Percentiles rank a stretch among this genome's conserved stretches.
These are phyloP conservation scores for Eurytoma adleriae DNA, from an alignment of 2,888 invertebrate genomes.

Conservation along the genomic window DNA sequence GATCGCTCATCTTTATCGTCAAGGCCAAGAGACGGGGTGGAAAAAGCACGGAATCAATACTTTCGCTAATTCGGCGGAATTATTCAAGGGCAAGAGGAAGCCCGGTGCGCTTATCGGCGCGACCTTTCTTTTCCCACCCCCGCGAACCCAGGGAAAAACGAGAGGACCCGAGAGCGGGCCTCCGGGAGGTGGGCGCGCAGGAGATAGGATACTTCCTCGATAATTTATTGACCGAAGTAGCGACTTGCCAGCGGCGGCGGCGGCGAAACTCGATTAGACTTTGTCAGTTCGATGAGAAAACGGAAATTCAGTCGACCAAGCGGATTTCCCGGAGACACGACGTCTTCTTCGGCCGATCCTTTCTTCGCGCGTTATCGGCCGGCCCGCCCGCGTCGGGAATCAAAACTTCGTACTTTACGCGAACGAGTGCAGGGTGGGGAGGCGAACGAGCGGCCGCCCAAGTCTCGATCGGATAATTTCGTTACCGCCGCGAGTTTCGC, in stretches of 20 bases:
- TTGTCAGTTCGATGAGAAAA: slow-evolving; percentile 65
- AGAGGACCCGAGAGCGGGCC: slow-evolving; percentile 1
- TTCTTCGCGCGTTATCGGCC: neutral
- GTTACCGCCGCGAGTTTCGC: slow-evolving; percentile 25
- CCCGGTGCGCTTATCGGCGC: neutral
- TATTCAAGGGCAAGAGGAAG: slow-evolving; percentile 40
- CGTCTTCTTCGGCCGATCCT: slow-evolving; percentile 24
- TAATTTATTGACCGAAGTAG: slow-evolving; percentile 65
- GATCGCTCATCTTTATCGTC: neutral
- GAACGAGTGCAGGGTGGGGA: neutral
- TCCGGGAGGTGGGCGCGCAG: neutral
- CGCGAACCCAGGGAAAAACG: neutral
- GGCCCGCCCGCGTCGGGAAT: slow-evolving; percentile 32
- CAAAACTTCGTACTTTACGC: slow-evolving; percentile 48
- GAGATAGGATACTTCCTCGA: slow-evolving; percentile 63
- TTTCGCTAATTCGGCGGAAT: slow-evolving; percentile 36
- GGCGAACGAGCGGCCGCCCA: neutral
- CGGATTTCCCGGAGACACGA: slow-evolving; percentile 61
- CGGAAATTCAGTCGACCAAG: slow-evolving; percentile 65
- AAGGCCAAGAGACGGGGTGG: neutral
- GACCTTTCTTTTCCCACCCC: slow-evolving; percentile 24
- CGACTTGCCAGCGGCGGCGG: slow-evolving; percentile 57
- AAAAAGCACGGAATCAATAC: slow-evolving; percentile 18
- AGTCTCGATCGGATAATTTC: slow-evolving; percentile 51
- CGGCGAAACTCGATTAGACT: slow-evolving; percentile 66